These are phyloP conservation scores for Drosophila borborema DNA, from an alignment of 2,888 invertebrate genomes.

Conservation along the genomic window DNA sequence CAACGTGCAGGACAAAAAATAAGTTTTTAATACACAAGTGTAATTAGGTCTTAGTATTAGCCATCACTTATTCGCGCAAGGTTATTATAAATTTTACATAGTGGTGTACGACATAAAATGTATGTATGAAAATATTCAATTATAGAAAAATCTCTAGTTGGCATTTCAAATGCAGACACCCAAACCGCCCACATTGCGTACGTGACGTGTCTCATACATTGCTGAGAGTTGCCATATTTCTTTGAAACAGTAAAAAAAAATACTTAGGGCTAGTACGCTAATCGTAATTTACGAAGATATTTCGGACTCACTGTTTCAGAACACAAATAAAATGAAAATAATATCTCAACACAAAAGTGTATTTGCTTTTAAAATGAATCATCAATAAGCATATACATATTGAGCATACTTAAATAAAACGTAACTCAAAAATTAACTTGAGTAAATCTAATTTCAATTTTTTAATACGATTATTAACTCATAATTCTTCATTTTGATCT, in stretches of 20 bases:
- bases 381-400: not conserved
- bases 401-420: not conserved
- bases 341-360: too few species aligned
- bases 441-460: not conserved
- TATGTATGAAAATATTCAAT: not conserved
- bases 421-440: not conserved
- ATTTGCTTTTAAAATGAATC: not conserved
- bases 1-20: conserved; percentile 13
- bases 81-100: conserved; percentile 14
- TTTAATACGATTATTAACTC: not conserved
- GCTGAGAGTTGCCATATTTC: conserved; percentile 28
- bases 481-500: not conserved
- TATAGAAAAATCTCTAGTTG: conserved; percentile 7
- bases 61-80: not conserved
- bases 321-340: not conserved
- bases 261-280: conserved; percentile 21
- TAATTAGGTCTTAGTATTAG: not conserved
- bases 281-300: not conserved
- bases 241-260: not conserved
- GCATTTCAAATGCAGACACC: conserved; percentile 45
- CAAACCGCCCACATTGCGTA: conserved; percentile 55
- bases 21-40: conserved; percentile 1
- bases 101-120: not conserved
- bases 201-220: conserved; percentile 65
- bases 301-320: not conserved